phyloP scores from a whole-genome alignment of 2,113 vertebrate genomes.

The Hyperopisus bebe region DNA sequence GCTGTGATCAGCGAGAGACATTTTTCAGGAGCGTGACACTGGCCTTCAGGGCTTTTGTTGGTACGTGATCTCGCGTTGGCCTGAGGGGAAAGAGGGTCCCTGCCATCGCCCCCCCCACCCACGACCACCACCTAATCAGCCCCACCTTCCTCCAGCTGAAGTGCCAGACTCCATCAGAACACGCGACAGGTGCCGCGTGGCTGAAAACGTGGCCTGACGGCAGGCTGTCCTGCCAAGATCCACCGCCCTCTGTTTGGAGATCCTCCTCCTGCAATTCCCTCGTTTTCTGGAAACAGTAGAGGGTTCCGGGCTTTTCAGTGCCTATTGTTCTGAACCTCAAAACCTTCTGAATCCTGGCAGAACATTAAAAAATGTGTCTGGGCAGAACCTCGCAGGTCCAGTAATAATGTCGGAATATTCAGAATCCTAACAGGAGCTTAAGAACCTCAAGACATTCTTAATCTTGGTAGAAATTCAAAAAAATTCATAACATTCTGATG shows the following conservation, averaged over 20 bases:
- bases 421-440: neutral
- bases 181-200: neutral
- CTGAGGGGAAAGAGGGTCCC: neutral
- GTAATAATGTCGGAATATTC: neutral
- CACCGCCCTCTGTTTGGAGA: neutral
- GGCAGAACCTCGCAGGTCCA: neutral
- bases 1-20: constrained; percentile 12
- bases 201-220: neutral
- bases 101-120: neutral
- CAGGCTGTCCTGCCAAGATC: neutral
- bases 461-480: neutral
- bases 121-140: neutral
- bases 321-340: neutral
- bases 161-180: neutral
- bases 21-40: constrained; percentile 10
- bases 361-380: neutral
- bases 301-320: neutral
- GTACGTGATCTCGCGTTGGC: neutral
- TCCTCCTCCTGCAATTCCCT: neutral
- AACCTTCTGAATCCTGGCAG: neutral
- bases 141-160: neutral
- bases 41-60: constrained; percentile 18
- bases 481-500: neutral
- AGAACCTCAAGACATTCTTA: constrained; percentile 2
- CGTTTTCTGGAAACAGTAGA: neutral